Base-by-base conservation (phyloP, 1,140 invertebrate genomes). In the Metaphire vulgaris region DNA sequence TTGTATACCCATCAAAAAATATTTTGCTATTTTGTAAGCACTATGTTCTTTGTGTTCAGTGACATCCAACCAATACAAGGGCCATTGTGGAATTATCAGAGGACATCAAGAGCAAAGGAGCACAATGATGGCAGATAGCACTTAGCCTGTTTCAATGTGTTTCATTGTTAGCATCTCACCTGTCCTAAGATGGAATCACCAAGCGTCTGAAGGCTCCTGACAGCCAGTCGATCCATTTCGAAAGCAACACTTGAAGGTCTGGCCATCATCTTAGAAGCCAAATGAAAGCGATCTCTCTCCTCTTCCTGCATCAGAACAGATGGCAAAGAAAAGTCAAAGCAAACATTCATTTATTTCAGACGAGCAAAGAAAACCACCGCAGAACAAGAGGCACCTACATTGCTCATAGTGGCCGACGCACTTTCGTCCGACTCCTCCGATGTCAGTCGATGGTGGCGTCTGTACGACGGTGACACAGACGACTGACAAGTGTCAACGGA, bases 161-260 rank as follows among this genome's bases (percentile, higher is more conserved):
- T n/a, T n/a, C n/a, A n/a, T n/a, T n/a, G n/a, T n/a, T n/a, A n/a
- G n/a, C n/a, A n/a, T n/a, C n/a, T 56, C n/a, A 73, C 72, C 72
- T 41, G 29, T n/a, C 72, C 72, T 28, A 73, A 34, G 26, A 73
- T 64, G 28, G 72, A 73, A 41, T 86, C 82, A 78, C 85, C 81
- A 41, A 82, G 80, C 21, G 69, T 77, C 0, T 56, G 78, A 34
- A 74, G 74, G 66, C 79, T 80, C 64, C 78, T 74, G 73, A 83
- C 72, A 71, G 81, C 82, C 69, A 85, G 80, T 75, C 84, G 78
- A 78, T 86, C 83, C 71, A 86, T 82, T 80, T 87, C 87, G 41
- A 84, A 81, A 64, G 80, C 80, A 32, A 87, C 87, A 83, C 86
- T 85, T n/a, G 87, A 87, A 64, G 87, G 84, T 33, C 85, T 81